These are phyloP conservation scores for Lycodopsis pacificus DNA, from an alignment of 2,797 vertebrate species.

Conservation along the genomic window DNA sequence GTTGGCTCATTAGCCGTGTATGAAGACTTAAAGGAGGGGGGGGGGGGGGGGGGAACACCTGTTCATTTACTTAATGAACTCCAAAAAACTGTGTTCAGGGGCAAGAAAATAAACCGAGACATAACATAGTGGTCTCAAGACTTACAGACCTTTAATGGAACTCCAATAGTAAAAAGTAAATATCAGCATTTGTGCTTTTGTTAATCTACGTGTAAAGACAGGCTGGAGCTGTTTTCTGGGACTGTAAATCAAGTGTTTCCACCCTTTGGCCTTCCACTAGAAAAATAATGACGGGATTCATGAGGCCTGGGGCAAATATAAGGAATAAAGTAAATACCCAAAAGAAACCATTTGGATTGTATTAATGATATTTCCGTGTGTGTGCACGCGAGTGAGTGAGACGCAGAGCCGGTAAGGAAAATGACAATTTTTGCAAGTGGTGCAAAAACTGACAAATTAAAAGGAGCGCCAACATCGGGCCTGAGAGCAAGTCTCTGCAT, in stretches of 20 bases:
- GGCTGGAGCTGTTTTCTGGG: slow-evolving; percentile 56
- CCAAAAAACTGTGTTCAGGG: slow-evolving; percentile 70
- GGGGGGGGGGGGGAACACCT: slow-evolving; percentile 77
- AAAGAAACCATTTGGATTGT: slow-evolving; percentile 69
- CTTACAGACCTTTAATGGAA: slow-evolving; percentile 70
- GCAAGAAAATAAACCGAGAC: slow-evolving; percentile 75
- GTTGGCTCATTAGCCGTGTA: slow-evolving; percentile 80
- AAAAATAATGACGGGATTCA: slow-evolving; percentile 72
- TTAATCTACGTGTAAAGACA: slow-evolving; percentile 70
- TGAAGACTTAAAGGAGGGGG: slow-evolving; percentile 60
- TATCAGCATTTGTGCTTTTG: slow-evolving; percentile 71
- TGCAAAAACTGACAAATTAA: slow-evolving; percentile 40
- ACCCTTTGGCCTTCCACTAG: slow-evolving; percentile 49
- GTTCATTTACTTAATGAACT: slow-evolving; percentile 81
- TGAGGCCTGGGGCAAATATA: slow-evolving; percentile 64
- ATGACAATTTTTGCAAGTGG: slow-evolving; percentile 46
- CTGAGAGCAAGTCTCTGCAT: neutral
- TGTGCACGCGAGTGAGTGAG: slow-evolving; percentile 22
- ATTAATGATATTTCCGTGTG: slow-evolving; percentile 70
- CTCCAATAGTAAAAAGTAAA: slow-evolving; percentile 70
- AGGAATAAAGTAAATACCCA: slow-evolving; percentile 70
- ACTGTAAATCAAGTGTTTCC: slow-evolving; percentile 77
- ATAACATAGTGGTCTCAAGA: slow-evolving; percentile 64
- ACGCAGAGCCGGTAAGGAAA: slow-evolving; percentile 42
- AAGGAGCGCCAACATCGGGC: neutral